A percentile compares a stretch with the other conserved stretches of the same genome.
Evolutionary conservation across 2,888 invertebrate genomes (phyloP).

Genomic region (Hanleya hanleyi): DNA sequence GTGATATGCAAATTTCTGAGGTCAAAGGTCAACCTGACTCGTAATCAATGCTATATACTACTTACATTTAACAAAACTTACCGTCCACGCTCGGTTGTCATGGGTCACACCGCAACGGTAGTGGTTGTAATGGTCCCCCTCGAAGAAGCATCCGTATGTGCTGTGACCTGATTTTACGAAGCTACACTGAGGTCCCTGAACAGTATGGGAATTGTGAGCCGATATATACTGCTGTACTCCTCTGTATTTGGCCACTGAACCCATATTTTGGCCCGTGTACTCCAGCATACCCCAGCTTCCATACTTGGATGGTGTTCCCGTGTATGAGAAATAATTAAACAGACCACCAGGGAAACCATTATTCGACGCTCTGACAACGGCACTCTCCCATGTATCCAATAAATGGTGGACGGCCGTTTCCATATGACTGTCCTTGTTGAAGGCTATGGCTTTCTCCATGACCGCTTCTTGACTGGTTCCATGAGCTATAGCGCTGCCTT

Average conservation of each 20-base stretch:
- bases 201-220: constrained; percentile 12
- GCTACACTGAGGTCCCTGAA: constrained; percentile 39
- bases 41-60: no score
- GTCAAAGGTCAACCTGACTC: no score
- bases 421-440: constrained; percentile 45
- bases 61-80: no score
- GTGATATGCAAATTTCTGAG: no score
- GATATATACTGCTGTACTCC: constrained; percentile 50
- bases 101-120: no score
- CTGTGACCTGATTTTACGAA: constrained; percentile 29
- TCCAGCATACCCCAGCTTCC: constrained; percentile 59
- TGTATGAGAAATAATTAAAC: constrained; percentile 55
- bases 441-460: constrained; percentile 47
- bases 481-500: constrained; percentile 37
- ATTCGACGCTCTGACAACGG: constrained; percentile 34
- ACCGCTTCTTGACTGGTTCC: constrained; percentile 36
- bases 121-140: no score
- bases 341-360: constrained; percentile 48
- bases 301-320: constrained; percentile 44
- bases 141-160: constrained; percentile 42
- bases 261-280: constrained; percentile 49
- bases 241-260: constrained; percentile 49
- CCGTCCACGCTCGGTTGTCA: no score
- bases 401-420: constrained; percentile 40
- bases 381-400: constrained; percentile 42